Base-by-base conservation (phyloP, 2,113 vertebrate genomes). In the Dascyllus trimaculatus region DNA sequence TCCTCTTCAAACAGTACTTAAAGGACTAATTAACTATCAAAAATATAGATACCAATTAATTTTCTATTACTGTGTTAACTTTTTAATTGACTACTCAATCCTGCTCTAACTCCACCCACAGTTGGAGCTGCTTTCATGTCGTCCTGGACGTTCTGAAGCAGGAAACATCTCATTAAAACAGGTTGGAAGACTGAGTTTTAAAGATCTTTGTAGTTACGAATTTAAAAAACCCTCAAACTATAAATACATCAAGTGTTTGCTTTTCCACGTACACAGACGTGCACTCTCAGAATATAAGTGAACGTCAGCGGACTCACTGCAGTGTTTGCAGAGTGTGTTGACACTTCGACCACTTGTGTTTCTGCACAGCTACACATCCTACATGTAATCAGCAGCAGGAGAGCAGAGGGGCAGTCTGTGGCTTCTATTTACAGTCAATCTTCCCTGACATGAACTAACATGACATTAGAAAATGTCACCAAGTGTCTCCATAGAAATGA, bases 251-350 rank as follows among this genome's bases (percentile, higher is more conserved):
- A 11, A 17, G 1, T 29, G 49, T 68, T 26, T 71, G 22, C 26
- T 61, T 61, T 35, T 19, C 46, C 25, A 2, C 19, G 64, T n/a
- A n/a, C n/a, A n/a, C 1, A 3, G n/a, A 17, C 21, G n/a, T 9
- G 5, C 57, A 54, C 11, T 43, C 40, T 43, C 40, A 4, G 40
- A 29, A 52, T 0, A 6, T 1, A 15, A 45, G 59, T 19, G 67
- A 11, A 71, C n/a, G 75, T 35, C 45, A 2, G 22, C 45, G 43
- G 52, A 69, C 35, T 81, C 49, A 46, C 0, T 6, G 43, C 51
- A 3, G 29, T 48, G 48, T 80, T 75, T 78, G 69, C 51, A 51
- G 43, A 75, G 35, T 17, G 26, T 53, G 52, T 78, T 29, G 48
- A 81, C 74, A 58, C 59, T 63, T n/a, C 8, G 14, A 38, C 53